phyloP scores from a whole-genome alignment of 2,113 vertebrate genomes.

The Mungos mungo region DNA sequence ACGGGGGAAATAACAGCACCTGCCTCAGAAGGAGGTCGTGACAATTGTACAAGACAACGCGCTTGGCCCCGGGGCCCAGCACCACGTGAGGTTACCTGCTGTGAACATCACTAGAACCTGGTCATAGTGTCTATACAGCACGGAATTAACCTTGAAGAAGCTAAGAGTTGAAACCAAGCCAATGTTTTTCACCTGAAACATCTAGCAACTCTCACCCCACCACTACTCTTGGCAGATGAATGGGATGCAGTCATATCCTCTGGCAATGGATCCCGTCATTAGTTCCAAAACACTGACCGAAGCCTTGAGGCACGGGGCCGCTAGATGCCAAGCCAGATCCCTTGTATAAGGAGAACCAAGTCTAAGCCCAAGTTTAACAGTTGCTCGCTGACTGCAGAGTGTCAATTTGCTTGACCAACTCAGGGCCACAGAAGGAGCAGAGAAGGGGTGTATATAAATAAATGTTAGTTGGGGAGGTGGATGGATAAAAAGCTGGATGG shows the following conservation, averaged over 20 bases:
- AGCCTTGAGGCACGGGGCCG: neutral
- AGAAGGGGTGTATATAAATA: neutral
- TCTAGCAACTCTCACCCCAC: neutral
- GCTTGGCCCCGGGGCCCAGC: rapidly evolving
- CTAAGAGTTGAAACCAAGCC: neutral
- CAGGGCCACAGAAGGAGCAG: neutral
- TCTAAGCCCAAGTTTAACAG: neutral
- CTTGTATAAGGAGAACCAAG: neutral
- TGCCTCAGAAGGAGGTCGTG: neutral
- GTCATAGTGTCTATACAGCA: rapidly evolving
- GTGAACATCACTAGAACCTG: rapidly evolving
- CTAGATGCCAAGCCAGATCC: neutral
- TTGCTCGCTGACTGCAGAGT: neutral
- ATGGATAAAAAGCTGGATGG: neutral
- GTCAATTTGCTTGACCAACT: neutral
- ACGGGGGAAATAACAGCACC: neutral
- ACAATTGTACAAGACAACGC: rapidly evolving
- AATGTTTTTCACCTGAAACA: neutral
- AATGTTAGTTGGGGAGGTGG: neutral
- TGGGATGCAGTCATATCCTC: neutral
- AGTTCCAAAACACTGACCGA: neutral
- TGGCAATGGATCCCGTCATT: neutral
- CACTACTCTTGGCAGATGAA: neutral
- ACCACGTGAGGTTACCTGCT: neutral
- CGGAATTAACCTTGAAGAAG: neutral